A percentile compares a stretch with the other conserved stretches of the same genome.
Evolutionary conservation across 92 coral and sea anemone genomes (phyloP).

Genomic region (Phenganax subtilis): DNA sequence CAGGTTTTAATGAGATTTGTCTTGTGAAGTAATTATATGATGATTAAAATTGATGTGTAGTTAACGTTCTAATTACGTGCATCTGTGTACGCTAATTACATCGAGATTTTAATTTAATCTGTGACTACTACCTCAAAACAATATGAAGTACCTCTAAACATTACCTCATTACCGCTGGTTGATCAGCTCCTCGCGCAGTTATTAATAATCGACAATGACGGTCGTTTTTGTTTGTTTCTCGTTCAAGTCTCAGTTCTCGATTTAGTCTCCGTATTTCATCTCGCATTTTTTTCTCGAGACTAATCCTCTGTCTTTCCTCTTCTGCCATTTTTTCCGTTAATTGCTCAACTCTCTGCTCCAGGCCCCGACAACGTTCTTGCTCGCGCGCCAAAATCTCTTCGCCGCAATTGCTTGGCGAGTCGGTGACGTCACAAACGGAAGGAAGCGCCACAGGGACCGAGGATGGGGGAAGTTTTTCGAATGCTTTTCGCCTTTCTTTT

Average conservation of each 20-base stretch:
- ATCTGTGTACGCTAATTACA: background rate
- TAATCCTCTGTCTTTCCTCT: slow-evolving; percentile 67
- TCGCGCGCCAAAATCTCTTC: slow-evolving; percentile 36
- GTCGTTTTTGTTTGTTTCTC: slow-evolving; percentile 5
- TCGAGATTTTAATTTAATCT: background rate
- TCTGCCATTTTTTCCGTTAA: slow-evolving; percentile 57
- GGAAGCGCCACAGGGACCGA: slow-evolving; percentile 9
- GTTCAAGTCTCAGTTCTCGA: slow-evolving; percentile 25
- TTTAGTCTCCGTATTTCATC: slow-evolving; percentile 32
- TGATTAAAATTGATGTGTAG: background rate
- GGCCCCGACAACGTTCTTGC: slow-evolving; percentile 52
- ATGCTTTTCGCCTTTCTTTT: slow-evolving; percentile 40
- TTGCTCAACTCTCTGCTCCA: slow-evolving; percentile 67
- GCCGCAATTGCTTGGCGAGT: slow-evolving; percentile 20
- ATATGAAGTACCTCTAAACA: background rate
- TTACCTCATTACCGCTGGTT: slow-evolving; percentile 14
- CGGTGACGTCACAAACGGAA: slow-evolving; percentile 12
- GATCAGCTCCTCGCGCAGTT: slow-evolving; percentile 4
- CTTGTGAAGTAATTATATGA: background rate
- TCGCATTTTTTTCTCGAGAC: slow-evolving; percentile 59
- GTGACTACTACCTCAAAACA: background rate
- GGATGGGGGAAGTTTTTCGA: slow-evolving; percentile 13
- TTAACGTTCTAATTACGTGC: background rate
- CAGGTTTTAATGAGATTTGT: background rate
- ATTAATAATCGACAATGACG: slow-evolving; percentile 29